These are phyloP conservation scores for Alouatta palliata DNA, from an alignment of 2,113 vertebrate genomes.

Conservation along the genomic window DNA sequence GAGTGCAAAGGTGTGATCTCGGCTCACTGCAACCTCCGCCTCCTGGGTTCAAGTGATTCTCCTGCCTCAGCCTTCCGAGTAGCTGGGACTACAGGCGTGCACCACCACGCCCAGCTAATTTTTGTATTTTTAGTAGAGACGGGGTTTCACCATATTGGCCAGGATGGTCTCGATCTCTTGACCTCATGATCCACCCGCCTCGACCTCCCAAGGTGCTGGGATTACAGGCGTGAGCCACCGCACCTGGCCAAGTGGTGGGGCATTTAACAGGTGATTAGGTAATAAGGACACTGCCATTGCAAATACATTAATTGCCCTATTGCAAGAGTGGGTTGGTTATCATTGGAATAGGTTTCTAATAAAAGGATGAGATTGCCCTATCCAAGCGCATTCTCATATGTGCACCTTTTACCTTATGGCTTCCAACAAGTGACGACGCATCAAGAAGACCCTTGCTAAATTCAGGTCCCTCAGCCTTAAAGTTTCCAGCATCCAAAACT, in stretches of 20 bases:
- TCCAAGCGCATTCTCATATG: not conserved
- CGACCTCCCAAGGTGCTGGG: too few relatives aligned
- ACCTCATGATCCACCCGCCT: too few relatives aligned
- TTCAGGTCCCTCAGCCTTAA: not conserved
- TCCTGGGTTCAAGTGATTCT: too few relatives aligned
- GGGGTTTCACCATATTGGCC: too few relatives aligned
- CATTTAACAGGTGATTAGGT: not conserved
- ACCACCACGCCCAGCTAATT: too few relatives aligned
- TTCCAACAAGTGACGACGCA: not conserved
- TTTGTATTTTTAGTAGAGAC: too few relatives aligned
- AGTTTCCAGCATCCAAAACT: not conserved
- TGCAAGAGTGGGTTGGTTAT: not conserved
- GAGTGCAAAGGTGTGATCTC: too few relatives aligned
- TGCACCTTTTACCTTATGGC: not conserved
- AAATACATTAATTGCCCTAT: not conserved
- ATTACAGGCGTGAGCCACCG: too few relatives aligned
- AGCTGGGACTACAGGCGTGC: too few relatives aligned
- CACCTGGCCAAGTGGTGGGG: not conserved
- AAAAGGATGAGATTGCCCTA: not conserved
- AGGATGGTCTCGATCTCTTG: too few relatives aligned
- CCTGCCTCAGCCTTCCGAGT: too few relatives aligned
- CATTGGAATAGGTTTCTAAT: not conserved
- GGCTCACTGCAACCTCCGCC: too few relatives aligned
- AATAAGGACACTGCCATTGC: not conserved
- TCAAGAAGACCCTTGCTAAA: not conserved